Evolutionary conservation across 2,797 vertebrate species (phyloP).

Genomic region (Loriculus beryllinus): DNA sequence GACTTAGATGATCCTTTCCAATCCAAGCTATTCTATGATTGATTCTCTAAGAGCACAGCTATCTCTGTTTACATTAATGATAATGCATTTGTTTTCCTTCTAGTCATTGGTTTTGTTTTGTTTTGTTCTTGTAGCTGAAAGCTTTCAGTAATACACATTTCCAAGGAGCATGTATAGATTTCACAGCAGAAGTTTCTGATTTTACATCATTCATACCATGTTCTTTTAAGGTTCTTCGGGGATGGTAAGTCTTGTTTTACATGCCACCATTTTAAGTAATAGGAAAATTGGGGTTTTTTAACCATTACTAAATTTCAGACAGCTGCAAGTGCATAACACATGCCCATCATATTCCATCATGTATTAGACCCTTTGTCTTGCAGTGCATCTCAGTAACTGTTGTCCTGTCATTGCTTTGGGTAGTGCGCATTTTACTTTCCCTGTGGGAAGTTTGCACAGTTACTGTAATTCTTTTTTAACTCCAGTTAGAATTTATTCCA

Average conservation of each 20-base stretch:
- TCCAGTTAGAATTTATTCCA: constrained; percentile 12
- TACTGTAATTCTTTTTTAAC: not conserved
- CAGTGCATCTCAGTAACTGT: not conserved
- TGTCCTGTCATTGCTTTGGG: not conserved
- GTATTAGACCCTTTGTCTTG: not conserved
- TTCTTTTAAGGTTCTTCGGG: constrained; percentile 86
- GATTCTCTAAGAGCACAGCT: not conserved
- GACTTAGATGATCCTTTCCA: not conserved
- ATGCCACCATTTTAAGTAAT: constrained; percentile 25
- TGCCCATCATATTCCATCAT: not conserved
- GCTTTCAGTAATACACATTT: constrained; percentile 79
- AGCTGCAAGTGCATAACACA: not conserved
- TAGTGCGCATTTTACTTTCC: not conserved
- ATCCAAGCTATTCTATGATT: not conserved
- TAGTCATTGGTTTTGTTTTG: constrained; percentile 51
- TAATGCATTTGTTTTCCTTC: constrained; percentile 23
- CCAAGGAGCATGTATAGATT: constrained; percentile 78
- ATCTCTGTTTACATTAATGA: constrained; percentile 20
- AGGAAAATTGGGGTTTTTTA: not conserved
- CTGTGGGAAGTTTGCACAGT: not conserved
- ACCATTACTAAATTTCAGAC: not conserved
- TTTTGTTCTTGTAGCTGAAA: constrained; percentile 78
- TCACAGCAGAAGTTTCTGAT: constrained; percentile 73
- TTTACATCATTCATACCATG: constrained; percentile 73
- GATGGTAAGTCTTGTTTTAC: constrained; percentile 80